These are phyloP conservation scores for Mechanitis messenoides DNA, from an alignment of 2,888 invertebrate genomes.

Conservation along the genomic window DNA sequence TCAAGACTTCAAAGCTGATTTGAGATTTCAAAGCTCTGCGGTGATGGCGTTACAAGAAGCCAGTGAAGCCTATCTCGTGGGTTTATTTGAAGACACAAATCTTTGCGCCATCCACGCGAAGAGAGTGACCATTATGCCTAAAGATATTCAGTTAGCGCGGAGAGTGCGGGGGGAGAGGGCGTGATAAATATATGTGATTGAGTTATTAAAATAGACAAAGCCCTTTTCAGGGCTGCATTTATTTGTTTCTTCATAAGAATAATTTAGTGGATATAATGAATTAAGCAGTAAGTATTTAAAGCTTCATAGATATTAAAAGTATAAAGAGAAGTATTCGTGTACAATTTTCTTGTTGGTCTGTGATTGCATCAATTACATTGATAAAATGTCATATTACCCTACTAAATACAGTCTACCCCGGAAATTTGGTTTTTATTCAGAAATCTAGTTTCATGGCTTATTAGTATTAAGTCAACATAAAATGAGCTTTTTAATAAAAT, in stretches of 20 bases:
- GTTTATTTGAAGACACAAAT: conserved; percentile 86
- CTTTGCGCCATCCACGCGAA: conserved; percentile 84
- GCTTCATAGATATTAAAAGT: too few relatives aligned
- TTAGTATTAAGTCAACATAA: too few relatives aligned
- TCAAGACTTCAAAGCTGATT: conserved; percentile 83
- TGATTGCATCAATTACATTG: too few relatives aligned
- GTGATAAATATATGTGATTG: conserved; percentile 26
- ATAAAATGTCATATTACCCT: too few relatives aligned
- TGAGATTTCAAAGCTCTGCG: conserved; percentile 83
- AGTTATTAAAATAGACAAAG: conserved; percentile 53
- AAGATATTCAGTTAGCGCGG: conserved; percentile 47
- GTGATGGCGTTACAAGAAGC: conserved; percentile 81
- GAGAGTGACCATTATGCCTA: conserved; percentile 62
- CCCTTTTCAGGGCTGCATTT: conserved; percentile 63
- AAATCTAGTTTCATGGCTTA: too few relatives aligned
- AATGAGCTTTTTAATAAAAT: too few relatives aligned
- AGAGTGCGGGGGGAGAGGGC: conserved; percentile 59
- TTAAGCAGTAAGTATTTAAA: not conserved
- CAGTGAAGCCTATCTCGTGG: conserved; percentile 79
- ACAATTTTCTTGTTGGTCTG: too few relatives aligned
- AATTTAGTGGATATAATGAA: too few relatives aligned
- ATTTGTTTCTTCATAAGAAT: conserved; percentile 30
- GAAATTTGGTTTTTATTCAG: too few relatives aligned
- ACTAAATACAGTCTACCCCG: too few relatives aligned
- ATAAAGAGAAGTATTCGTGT: too few relatives aligned